Evolutionary conservation across 2,797 vertebrate genomes (phyloP), one percentile per base, ranked within the genome.

Genomic region (Austrolebias charrua): DNA sequence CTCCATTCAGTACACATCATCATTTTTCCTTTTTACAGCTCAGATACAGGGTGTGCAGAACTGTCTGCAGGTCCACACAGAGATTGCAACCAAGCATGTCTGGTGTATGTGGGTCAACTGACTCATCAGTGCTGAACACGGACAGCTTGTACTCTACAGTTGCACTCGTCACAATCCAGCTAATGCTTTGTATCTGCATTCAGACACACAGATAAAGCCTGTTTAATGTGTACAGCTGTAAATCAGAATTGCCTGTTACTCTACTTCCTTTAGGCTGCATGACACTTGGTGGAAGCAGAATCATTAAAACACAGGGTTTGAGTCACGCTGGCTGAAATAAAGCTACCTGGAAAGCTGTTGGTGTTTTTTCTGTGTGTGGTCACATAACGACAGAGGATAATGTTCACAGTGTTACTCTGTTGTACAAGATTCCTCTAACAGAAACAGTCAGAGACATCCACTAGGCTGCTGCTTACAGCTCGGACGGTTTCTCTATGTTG

Each of bases 241-340:
- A 86, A 90, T 80, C 85, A 83, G 67, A 80, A 66, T 51, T 51
- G 78, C 80, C 78, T 86, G 85, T 88, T 89, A 79, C 76, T 86
- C 73, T 49, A 76, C 66, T 75, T 75, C 48, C 76, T 82, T 66
- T 66, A 47, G 60, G 70, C 59, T 7, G 60, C 66, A 58, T 55
- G 60, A 69, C 71, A 71, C 78, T 75, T 80, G 66, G 82, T 75
- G 66, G 80, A 70, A 65, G 16, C 60, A 75, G 59, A 79, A 71
- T 81, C 59, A 79, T 83, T 71, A 78, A 76, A 75, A 11, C 5
- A 74, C 55, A 58, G 61, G 63, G 70, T 73, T 47, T 9, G 16
- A 70, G 60, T 77, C 70, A 81, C 83, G 68, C 77, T 77, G 66
- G 43, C n/a, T 20, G 46, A 74, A 3, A 3, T 24, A 24, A 24